These are phyloP conservation scores for Regulus satrapa DNA, from an alignment of 2,113 vertebrate genomes.

Conservation along the genomic window DNA sequence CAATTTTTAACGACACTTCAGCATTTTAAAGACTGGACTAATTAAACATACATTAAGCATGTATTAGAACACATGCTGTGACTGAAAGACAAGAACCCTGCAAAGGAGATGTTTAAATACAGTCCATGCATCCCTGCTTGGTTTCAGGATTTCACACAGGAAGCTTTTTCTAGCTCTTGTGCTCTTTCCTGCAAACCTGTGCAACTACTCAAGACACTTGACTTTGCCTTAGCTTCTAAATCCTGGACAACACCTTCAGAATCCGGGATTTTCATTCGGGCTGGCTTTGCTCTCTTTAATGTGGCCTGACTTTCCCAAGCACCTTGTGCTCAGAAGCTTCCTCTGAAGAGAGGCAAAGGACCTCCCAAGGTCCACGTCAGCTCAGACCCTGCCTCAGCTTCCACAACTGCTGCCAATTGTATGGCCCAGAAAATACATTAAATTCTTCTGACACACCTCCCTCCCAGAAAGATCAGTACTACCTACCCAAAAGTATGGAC, in stretches of 20 bases:
- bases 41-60: background rate
- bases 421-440: background rate
- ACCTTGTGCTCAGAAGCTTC: background rate
- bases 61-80: background rate
- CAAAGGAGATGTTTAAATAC: background rate
- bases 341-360: background rate
- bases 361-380: background rate
- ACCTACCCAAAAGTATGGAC: background rate
- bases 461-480: background rate
- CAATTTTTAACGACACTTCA: background rate
- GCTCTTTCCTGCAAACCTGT: background rate
- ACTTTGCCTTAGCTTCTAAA: background rate
- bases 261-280: background rate
- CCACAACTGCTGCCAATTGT: background rate
- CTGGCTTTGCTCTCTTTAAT: background rate
- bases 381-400: background rate
- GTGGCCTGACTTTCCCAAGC: background rate
- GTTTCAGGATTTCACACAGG: background rate
- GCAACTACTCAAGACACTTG: background rate
- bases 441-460: background rate
- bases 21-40: background rate
- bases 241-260: background rate
- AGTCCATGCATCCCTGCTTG: background rate
- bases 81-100: background rate
- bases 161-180: background rate